Evolutionary conservation across 1,140 invertebrate species (phyloP), one percentile per base, ranked within the genome.

Genomic region (Mylabris phalerata): DNA sequence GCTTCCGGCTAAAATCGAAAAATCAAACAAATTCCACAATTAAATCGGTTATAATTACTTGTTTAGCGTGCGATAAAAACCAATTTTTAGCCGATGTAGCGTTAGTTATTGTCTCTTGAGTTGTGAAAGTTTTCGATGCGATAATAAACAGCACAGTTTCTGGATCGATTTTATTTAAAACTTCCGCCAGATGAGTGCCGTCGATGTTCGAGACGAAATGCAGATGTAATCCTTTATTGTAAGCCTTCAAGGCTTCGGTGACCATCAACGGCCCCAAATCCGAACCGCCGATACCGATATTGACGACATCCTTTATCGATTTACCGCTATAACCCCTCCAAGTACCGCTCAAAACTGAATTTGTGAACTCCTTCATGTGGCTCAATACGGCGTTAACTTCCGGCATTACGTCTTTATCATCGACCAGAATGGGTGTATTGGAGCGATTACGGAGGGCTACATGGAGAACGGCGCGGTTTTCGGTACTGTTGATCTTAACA

Each of bases 161-260:
- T 3, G 95, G 88, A 75, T 91, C 85, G 4, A 99, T 73, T 69
- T 88, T 88, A 70, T 95, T 95, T 46, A 99, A 77, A 9, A 90
- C 91, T 78, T 98, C 93, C 3, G 92, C 93, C 66, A 99, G 78
- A 75, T 99, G 98, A 11, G 96, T 99, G 26, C 98, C 98, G 82
- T 99, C 98, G 71, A 99, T 95, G 72, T 99, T 99, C 1, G 96
- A 98, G 0, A 99, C 93, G 79, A 99, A 99, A 75, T 99, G 95
- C 38, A 95, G 87, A 73, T 86, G 87, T 9, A 95, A 86, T 9
- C 95, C 93, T 70, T 88, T 82, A 62, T 84, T 83, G 74, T 91
- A 99, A 9, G 92, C 88, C 69, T 96, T 95, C 25, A 99, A 78
- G 3, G 96, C 95, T 79, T 99, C 97, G 0, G 95, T 98, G 6